Conservation (phyloP, 1,140 invertebrate species). For the Formica exsecta region DNA sequence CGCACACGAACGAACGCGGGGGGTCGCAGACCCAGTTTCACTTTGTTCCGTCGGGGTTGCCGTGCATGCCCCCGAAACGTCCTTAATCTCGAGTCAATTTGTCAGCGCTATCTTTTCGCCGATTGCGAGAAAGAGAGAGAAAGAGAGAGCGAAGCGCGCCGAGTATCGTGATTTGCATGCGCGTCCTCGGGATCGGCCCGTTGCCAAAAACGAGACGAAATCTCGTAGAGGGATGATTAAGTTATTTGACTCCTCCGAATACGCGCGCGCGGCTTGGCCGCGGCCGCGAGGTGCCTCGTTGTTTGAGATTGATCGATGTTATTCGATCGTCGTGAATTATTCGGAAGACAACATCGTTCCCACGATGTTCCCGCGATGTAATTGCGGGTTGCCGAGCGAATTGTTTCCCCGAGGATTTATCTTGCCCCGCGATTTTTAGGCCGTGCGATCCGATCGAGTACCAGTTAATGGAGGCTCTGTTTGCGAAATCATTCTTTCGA, state of each 20-base stretch:
- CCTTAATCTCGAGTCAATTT: slow-evolving; percentile 78
- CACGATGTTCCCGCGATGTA: background rate
- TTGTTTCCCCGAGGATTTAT: slow-evolving; percentile 24
- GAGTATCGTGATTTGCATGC: slow-evolving; percentile 63
- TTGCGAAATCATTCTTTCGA: background rate
- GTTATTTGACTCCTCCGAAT: slow-evolving; percentile 52
- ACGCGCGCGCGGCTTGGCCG: slow-evolving; percentile 1
- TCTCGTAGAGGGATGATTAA: slow-evolving; percentile 67
- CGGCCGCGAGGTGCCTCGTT: slow-evolving; percentile 9
- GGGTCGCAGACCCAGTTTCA: slow-evolving; percentile 78
- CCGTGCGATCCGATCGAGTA: background rate
- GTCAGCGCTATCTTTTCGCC: slow-evolving; percentile 75
- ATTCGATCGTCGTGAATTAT: slow-evolving; percentile 36
- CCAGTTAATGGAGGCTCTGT: background rate
- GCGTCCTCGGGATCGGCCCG: slow-evolving; percentile 34
- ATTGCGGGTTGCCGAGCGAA: slow-evolving; percentile 2
- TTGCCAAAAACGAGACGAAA: slow-evolving; percentile 29
- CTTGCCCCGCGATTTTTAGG: background rate
- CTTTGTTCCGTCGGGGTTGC: slow-evolving; percentile 66
- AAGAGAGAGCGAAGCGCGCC: slow-evolving; percentile 27
- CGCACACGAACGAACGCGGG: slow-evolving; percentile 22
- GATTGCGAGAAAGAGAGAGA: slow-evolving; percentile 10
- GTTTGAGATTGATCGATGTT: slow-evolving; percentile 48
- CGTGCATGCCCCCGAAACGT: slow-evolving; percentile 75
- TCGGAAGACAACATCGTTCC: slow-evolving; percentile 5